These are phyloP conservation scores for Nanorana parkeri DNA, from an alignment of 2,113 vertebrate species.

Conservation along the genomic window DNA sequence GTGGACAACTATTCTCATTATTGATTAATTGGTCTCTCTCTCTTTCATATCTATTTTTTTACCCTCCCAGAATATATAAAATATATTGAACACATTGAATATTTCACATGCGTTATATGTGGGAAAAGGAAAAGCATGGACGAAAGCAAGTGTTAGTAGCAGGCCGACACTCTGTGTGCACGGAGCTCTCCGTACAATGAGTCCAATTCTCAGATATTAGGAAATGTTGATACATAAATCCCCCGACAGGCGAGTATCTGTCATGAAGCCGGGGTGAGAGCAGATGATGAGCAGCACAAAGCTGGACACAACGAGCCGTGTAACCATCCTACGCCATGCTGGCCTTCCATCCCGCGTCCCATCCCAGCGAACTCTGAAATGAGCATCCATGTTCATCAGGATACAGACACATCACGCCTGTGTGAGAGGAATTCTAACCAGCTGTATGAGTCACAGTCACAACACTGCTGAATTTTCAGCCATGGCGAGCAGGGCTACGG, in stretches of 20 bases:
- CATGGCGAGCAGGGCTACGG: no score
- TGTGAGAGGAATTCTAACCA: constrained; percentile 2
- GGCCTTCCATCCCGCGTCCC: neutral
- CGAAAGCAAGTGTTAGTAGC: neutral
- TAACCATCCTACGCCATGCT: constrained; percentile 19
- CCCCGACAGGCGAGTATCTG: neutral
- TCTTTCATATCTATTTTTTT: no score
- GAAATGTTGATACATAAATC: neutral
- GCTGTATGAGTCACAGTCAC: constrained; percentile 12
- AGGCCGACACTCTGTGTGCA: neutral
- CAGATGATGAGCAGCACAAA: neutral
- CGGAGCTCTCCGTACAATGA: neutral
- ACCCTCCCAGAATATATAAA: no score
- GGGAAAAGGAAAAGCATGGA: neutral
- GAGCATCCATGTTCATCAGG: constrained; percentile 1
- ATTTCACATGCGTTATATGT: neutral
- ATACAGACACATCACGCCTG: constrained; percentile 12
- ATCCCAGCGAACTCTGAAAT: neutral
- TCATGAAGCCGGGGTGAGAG: no score
- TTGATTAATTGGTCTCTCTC: no score
- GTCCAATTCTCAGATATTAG: no score
- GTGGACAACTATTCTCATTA: no score
- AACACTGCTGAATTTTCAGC: neutral
- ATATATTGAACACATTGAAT: neutral
- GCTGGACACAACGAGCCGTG: neutral